Conservation (phyloP, 2,888 invertebrate genomes). For the Coleophora flavipennella region DNA sequence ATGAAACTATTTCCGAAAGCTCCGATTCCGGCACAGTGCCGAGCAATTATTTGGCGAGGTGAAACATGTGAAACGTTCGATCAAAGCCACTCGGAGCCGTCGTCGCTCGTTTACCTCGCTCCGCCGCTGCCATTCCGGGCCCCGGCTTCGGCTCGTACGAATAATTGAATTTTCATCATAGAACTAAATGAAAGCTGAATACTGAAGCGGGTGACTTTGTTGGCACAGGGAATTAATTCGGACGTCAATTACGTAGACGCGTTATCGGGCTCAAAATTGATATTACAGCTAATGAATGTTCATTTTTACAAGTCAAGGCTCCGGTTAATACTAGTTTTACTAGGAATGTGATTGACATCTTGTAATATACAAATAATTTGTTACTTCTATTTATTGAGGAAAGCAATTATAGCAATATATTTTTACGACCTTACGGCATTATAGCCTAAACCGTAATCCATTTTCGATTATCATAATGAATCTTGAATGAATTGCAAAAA, state of each 20-base stretch:
- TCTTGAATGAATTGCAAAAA: too few species aligned
- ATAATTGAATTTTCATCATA: slow-evolving; percentile 72
- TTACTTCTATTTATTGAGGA: too few species aligned
- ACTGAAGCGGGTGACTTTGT: slow-evolving; percentile 67
- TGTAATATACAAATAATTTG: too few species aligned
- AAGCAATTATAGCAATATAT: too few species aligned
- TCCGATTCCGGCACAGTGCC: slow-evolving; percentile 13
- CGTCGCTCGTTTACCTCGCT: slow-evolving; percentile 43
- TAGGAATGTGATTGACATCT: too few species aligned
- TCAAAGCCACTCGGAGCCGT: slow-evolving; percentile 53
- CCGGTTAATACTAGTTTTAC: too few species aligned
- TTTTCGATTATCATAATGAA: too few species aligned
- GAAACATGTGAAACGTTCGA: slow-evolving; percentile 46
- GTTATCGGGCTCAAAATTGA: slow-evolving; percentile 47
- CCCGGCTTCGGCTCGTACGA: slow-evolving; percentile 39
- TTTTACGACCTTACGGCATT: too few species aligned
- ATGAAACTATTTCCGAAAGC: slow-evolving; percentile 45
- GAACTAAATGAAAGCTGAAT: slow-evolving; percentile 69
- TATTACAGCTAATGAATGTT: slow-evolving; percentile 36
- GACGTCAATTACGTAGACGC: slow-evolving; percentile 63
- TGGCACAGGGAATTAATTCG: slow-evolving; percentile 64
- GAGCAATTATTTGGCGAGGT: slow-evolving; percentile 28
- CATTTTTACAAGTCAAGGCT: neutral
- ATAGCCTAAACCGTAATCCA: too few species aligned
- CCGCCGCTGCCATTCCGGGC: slow-evolving; percentile 26